Percentiles rank a stretch among this genome's conserved stretches.
Conservation (phyloP, 1,140 invertebrate genomes). For the Leptinotarsa undecemlineata region DNA sequence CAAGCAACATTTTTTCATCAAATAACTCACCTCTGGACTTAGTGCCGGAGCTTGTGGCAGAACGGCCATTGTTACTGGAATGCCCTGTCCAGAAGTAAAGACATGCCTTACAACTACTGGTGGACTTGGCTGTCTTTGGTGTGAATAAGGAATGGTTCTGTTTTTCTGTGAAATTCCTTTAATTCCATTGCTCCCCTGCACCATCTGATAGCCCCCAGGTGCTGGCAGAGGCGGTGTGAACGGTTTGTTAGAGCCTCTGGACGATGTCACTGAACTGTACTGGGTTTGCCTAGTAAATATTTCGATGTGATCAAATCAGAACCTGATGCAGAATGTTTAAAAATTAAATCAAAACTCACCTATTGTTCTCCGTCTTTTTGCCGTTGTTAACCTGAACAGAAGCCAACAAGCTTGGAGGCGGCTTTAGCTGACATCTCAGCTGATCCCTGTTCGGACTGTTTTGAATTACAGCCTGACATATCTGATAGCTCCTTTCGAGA, state of each 20-base stretch:
- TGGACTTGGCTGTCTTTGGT: constrained; percentile 53
- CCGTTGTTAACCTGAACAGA: constrained; percentile 52
- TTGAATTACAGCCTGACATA: constrained; percentile 93
- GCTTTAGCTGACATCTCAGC: constrained; percentile 80
- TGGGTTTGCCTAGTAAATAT: constrained; percentile 28
- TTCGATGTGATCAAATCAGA: neutral
- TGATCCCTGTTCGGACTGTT: constrained; percentile 88
- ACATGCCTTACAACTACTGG: constrained; percentile 64
- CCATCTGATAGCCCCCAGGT: constrained; percentile 46
- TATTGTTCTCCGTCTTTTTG: constrained; percentile 48
- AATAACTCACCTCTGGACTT: constrained; percentile 47
- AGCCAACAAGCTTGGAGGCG: constrained; percentile 75
- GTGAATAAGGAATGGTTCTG: constrained; percentile 46
- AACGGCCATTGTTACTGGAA: constrained; percentile 63
- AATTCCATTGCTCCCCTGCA: constrained; percentile 49
- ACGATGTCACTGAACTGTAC: constrained; percentile 50
- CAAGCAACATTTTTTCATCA: neutral
- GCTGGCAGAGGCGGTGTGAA: constrained; percentile 55
- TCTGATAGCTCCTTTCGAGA: constrained; percentile 91
- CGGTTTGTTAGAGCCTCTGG: constrained; percentile 49
- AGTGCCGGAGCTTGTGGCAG: constrained; percentile 56
- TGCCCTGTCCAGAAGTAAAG: constrained; percentile 60
- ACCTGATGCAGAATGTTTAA: too few relatives aligned
- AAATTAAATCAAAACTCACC: constrained; percentile 23
- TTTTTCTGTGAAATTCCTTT: constrained; percentile 48